Base-by-base conservation (phyloP, 2,113 vertebrate species). In the Oxyura jamaicensis region DNA sequence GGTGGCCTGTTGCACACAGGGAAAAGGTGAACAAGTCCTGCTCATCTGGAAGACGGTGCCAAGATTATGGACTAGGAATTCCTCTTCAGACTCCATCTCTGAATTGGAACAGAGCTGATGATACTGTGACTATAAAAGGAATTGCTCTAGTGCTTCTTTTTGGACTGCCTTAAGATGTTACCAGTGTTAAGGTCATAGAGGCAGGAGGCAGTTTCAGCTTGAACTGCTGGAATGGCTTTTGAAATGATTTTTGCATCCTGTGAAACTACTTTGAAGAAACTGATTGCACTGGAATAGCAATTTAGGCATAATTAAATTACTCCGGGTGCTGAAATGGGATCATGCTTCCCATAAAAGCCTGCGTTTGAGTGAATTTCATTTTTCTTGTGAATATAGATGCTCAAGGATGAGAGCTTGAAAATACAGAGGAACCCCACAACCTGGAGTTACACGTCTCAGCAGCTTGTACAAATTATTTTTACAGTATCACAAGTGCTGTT, bases 51-150 rank as follows among this genome's bases (percentile, higher is more conserved):
- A 67, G 82, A 85, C 33, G 17, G 50, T 66, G 94, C 93, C 91
- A 87, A 88, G 90, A 83, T 29, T 46, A 62, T 26, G 63, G 75
- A 48, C 2, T 18, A 84, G 78, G 93, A 96, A 94, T 95, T 95
- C 73, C 84, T 89, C 62, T 92, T 68, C 3, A 28, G 66, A 26
- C 58, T 88, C 46, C 17, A 29, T 72, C 67, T 95, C 83, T n/a
- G 39, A 87, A 58, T 3, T 89, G 93, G 91, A 93, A 91, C 58
- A 41, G 5, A 48, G 95, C 84, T 1, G 26, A 53, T 31, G 58
- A 56, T 72, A 20, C 31, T 89, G 93, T 95, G 95, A 91, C 96
- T 97, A 96, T 97, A 97, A 97, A 96, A 95, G 96, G 96, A 95
- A 92, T 95, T 95, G 63, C 84, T 95, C 42, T 58, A 36, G 62